Base-by-base conservation (phyloP, 2,888 invertebrate genomes). In the Cyrtodaria siliqua region DNA sequence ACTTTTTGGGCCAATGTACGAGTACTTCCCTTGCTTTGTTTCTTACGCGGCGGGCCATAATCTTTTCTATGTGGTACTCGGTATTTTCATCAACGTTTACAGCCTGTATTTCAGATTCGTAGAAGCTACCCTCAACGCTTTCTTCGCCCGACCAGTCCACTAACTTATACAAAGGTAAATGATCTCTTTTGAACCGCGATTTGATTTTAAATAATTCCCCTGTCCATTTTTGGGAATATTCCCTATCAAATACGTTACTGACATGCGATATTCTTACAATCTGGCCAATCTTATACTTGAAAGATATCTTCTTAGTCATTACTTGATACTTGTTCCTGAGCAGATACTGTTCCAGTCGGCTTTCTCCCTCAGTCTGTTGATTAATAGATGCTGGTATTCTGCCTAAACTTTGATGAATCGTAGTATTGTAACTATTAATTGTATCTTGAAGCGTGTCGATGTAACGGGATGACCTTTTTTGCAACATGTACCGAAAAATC, bases 1-100 rank as follows among this genome's bases (percentile, higher is more conserved):
- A 67, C 24, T 67, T 60, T 20, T 69, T 55, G n/a, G 69, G 60
- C 69, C 69, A 69, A n/a, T 69, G 53, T 3, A 69, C 61, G 1
- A 69, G 40, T 18, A 69, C 40, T 61, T 60, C 12, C 12, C 12
- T 44, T 20, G 26, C 24, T 61, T 69, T 29, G 42, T 44, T 44
- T 61, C 24, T 53, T 69, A 12, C 47, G 14, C 49, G 27, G 20
- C 24, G 47, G 18, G 29, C 57, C 26, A 69, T 23, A 1, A 61
- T 27, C 26, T 52, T 44, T 23, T 61, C 53, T 14, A 69, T 33
- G 33, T 33, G 18, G 42, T 53, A 69, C 53, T 60, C 61, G 2
- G 40, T 69, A 18, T 52, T 52, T 0, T 52, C 53, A 52, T 69
- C 55, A 1, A 69, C 69, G 24, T 29, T 44, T 2, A 69, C 26